Evolutionary conservation across 2,888 invertebrate species (phyloP).

Genomic region (Nysson spinosus): DNA sequence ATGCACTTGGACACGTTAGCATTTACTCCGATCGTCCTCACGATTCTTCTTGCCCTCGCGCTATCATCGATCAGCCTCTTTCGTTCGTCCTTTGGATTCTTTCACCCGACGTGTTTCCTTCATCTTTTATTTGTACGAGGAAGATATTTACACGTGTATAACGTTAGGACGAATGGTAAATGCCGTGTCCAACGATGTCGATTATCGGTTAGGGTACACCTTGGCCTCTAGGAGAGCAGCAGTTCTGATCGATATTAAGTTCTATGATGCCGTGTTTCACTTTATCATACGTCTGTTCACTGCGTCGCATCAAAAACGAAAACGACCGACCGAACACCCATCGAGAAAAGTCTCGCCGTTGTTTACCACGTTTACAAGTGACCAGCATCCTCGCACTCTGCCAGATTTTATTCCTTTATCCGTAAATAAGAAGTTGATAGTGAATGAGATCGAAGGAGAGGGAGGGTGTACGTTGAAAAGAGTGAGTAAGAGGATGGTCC

Average conservation of each 20-base stretch:
- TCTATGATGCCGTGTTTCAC: constrained; percentile 54
- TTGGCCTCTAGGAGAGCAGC: constrained; percentile 55
- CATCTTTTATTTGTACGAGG: background rate
- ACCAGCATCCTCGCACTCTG: constrained; percentile 16
- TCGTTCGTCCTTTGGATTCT: background rate
- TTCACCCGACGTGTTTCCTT: too few relatives aligned
- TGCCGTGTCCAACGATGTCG: constrained; percentile 52
- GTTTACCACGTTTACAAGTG: constrained; percentile 23
- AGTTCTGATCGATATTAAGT: constrained; percentile 52
- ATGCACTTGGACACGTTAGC: constrained; percentile 56
- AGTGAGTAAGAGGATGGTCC: constrained; percentile 43
- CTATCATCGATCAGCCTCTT: background rate
- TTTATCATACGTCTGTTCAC: constrained; percentile 52
- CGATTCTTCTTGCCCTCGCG: background rate
- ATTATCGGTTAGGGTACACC: constrained; percentile 52
- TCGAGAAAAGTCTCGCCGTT: constrained; percentile 36
- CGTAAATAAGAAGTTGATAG: constrained; percentile 4
- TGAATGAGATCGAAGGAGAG: background rate
- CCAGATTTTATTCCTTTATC: constrained; percentile 6
- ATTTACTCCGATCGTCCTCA: constrained; percentile 44
- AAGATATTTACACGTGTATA: background rate
- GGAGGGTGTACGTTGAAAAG: constrained; percentile 38
- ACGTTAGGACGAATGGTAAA: constrained; percentile 42
- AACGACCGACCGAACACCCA: constrained; percentile 41
- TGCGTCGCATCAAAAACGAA: constrained; percentile 33